A percentile compares a stretch with the other conserved stretches of the same genome.
Evolutionary conservation across 2,797 vertebrate genomes (phyloP).

Genomic region (Pseudomugil gertrudae): DNA sequence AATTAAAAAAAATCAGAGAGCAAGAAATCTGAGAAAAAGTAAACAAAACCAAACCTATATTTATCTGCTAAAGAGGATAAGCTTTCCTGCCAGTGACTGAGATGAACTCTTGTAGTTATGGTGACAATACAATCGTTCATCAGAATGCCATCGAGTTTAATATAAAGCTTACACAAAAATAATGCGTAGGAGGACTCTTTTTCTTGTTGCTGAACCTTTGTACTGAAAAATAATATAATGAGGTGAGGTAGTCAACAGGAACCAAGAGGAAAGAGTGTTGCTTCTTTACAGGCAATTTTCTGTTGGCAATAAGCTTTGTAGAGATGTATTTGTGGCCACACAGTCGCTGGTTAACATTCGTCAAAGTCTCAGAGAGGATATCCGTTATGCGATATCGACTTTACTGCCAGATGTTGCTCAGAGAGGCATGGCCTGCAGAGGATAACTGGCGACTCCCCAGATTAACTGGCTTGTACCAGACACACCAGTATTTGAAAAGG

Average conservation of each 20-base stretch:
- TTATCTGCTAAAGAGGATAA: not conserved
- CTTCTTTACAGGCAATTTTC: not conserved
- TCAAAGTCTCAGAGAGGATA: not conserved
- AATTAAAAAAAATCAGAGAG: not conserved
- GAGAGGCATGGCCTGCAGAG: conserved; percentile 13
- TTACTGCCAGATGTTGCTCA: not conserved
- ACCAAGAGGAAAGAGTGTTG: not conserved
- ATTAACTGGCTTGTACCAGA: conserved; percentile 12
- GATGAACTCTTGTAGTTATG: not conserved
- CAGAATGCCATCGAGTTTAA: not conserved
- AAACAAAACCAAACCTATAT: not conserved
- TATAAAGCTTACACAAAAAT: not conserved
- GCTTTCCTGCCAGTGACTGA: not conserved
- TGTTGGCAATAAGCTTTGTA: conserved; percentile 1
- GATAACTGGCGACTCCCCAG: conserved; percentile 14
- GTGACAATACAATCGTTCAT: not conserved
- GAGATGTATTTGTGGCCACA: not conserved
- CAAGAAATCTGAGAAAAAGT: not conserved
- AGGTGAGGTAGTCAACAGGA: not conserved
- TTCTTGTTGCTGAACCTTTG: not conserved
- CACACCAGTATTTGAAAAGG: conserved; percentile 14
- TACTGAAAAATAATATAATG: not conserved
- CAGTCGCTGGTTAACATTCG: not conserved
- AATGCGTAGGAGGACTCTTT: not conserved
- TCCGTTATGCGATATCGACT: not conserved